Conservation (phyloP, 2,113 vertebrate genomes). For the Vanacampus margaritifer region DNA sequence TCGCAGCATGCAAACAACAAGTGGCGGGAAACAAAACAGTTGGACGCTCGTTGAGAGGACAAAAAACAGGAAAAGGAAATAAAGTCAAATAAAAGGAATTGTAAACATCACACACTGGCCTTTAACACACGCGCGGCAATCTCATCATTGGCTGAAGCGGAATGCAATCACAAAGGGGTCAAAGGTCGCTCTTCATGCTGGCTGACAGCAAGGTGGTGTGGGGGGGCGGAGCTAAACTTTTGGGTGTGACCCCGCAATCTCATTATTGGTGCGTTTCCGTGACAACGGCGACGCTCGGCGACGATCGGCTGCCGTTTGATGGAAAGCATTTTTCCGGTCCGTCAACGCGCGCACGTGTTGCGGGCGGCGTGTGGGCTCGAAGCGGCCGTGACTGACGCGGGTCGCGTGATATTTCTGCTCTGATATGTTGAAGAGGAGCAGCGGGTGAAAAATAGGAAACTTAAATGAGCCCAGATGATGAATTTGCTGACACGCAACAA, state of each 20-base stretch:
- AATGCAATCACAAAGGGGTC: slow-evolving; percentile 6
- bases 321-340: slow-evolving; percentile 24
- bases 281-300: too few relatives aligned
- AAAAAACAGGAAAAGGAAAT: background rate
- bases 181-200: background rate
- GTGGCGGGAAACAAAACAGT: background rate
- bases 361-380: slow-evolving; percentile 34
- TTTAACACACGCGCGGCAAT: slow-evolving; percentile 1
- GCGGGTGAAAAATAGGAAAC: too few relatives aligned
- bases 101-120: background rate
- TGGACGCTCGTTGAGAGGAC: background rate
- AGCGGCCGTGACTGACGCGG: slow-evolving; percentile 48
- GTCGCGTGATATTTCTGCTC: slow-evolving; percentile 37
- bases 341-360: slow-evolving; percentile 5
- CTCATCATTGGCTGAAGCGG: background rate
- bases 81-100: background rate
- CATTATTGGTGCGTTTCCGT: too few relatives aligned
- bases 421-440: slow-evolving; percentile 18
- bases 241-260: background rate
- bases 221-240: background rate
- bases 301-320: slow-evolving; percentile 25
- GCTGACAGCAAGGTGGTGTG: background rate
- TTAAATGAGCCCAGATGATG: too few relatives aligned
- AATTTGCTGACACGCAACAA: too few relatives aligned
- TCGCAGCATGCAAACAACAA: background rate